Base-by-base conservation (phyloP, 1,140 invertebrate genomes). In the Plodia interpunctella region DNA sequence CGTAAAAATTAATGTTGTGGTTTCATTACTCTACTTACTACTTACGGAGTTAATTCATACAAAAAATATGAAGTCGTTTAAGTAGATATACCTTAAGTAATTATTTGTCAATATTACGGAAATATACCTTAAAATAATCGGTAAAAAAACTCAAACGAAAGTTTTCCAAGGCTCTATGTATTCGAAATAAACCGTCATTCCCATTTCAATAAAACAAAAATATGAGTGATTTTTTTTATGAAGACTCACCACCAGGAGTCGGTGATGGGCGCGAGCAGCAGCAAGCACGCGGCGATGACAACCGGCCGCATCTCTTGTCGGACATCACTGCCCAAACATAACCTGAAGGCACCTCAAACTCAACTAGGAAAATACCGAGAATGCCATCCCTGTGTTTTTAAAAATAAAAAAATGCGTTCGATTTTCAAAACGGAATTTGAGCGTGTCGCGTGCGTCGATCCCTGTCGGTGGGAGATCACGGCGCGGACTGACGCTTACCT, bases 191-290 rank as follows among this genome's bases (percentile, higher is more conserved):
- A 28, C 28, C 28, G 5, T 44, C 38, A 32, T 9, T 32, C 3
- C 5, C 1, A 10, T 15, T 44, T 44, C 15, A 15, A 44, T 15
- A n/a, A 44, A 44, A 10, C 10, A 2, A 3, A 25, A 25, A 25
- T 25, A 25, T 25, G 21, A 25, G 2, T 25, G 21, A 25, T 15
- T 15, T 44, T 44, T 44, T 44, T 44, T 44, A 10, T n/a, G 2
- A 15, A 44, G 13, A 92, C 92, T 92, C 81, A 93, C 92, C 92
- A 93, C 87, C 92, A 92, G 72, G 91, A 92, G 70, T 91, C 92
- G 76, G 91, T 92, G 90, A 93, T 92, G 80, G 92, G 92, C 83
- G 91, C 92, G 79, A 93, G 90, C 76, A 93, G 90, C 79, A 93
- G 88, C 75, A 93, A 88, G 84, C 91, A 93, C 74, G 92, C 90